phyloP scores from a whole-genome alignment of 1,140 invertebrate species.

The Mycetomoellerius zeteki region DNA sequence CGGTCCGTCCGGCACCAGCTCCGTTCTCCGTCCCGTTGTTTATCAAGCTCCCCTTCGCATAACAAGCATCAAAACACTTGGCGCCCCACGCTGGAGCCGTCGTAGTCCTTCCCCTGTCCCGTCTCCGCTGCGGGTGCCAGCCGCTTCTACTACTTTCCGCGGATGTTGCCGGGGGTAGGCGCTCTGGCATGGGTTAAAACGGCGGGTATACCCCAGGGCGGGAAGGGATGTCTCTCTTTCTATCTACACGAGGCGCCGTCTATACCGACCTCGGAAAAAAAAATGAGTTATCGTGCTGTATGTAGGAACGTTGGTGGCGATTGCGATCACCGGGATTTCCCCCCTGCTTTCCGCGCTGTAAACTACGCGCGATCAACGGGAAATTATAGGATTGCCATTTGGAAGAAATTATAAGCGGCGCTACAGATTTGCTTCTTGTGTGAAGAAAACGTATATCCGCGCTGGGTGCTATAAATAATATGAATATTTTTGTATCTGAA shows the following conservation, averaged over 20 bases:
- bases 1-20: slow-evolving; percentile 63
- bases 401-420: slow-evolving; percentile 11
- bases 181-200: slow-evolving; percentile 75
- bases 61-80: slow-evolving; percentile 83
- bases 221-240: slow-evolving; percentile 53
- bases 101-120: slow-evolving; percentile 65
- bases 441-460: not conserved
- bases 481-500: not conserved
- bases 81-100: slow-evolving; percentile 81
- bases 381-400: slow-evolving; percentile 44
- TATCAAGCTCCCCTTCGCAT: slow-evolving; percentile 80
- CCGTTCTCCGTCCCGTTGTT: slow-evolving; percentile 79
- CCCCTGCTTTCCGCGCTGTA: slow-evolving; percentile 23
- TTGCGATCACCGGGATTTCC: slow-evolving; percentile 56
- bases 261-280: slow-evolving; percentile 61
- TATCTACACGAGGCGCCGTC: slow-evolving; percentile 69
- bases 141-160: slow-evolving; percentile 73
- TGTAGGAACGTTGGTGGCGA: slow-evolving; percentile 30
- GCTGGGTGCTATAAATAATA: not conserved
- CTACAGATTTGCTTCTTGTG: not conserved
- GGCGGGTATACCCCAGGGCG: slow-evolving; percentile 29
- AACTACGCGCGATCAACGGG: slow-evolving; percentile 51
- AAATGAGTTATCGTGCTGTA: slow-evolving; percentile 70
- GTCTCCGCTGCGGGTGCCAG: slow-evolving; percentile 50
- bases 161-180: slow-evolving; percentile 68